Evolutionary conservation across 2,797 vertebrate species (phyloP), one percentile per base, ranked within the genome.

Genomic region (Fratercula arctica): DNA sequence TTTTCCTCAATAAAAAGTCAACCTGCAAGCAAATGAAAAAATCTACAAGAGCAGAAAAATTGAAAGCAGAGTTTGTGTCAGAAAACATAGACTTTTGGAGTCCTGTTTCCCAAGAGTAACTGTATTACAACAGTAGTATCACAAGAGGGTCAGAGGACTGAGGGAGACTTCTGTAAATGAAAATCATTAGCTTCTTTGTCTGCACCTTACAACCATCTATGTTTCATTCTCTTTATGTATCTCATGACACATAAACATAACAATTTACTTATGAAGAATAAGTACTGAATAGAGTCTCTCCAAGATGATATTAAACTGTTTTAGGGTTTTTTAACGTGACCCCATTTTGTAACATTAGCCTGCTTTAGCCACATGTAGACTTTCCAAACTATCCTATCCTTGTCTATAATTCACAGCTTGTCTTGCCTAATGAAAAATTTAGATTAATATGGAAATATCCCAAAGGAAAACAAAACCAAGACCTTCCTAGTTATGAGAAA

Each of bases 61-160:
- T 18, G 82, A 53, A 90, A 66, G 43, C 25, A 73, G 23, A 74
- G 15, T 69, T 86, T 79, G 39, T 70, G 31, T 57, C 70, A 75
- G 45, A 87, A 88, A 83, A 83, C 33, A n/a, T 3, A 43, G 14
- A 76, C 35, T 79, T 91, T 31, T 1, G 0, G 25, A 79, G n/a
- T 80, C 26, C 46, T 59, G 26, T 45, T 67, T 84, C 48, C 33
- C 68, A 74, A 29, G 13, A 74, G 48, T 70, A 85, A 68, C 23
- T 31, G 23, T 26, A 82, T 87, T 82, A 67, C 48, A 87, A 87
- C 25, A 54, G 39, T 18, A n/a, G 16, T 15, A 59, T 10, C 18
- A 1, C 33, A 60, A 33, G 14, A 69, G 18, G 67, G 21, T 23
- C 0, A 0, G 18, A 63, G 53, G 6, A 48, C 0, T 64, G 61